Base-by-base conservation (phyloP, 2,888 invertebrate species). In the Ormyrus pomaceus region DNA sequence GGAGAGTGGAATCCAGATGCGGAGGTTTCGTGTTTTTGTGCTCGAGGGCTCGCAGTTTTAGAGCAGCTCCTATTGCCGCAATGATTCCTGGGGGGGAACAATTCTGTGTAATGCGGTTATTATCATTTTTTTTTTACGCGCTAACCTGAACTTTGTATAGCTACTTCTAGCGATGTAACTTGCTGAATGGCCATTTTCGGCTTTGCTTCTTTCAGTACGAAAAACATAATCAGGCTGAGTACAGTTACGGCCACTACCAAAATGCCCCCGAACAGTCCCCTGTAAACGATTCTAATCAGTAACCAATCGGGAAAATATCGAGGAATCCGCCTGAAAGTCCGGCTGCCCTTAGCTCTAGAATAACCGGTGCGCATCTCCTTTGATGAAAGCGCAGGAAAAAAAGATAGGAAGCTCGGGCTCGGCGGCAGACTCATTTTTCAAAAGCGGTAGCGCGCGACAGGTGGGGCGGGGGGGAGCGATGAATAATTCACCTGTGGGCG, bases 171-270 rank as follows among this genome's bases (percentile, higher is more conserved):
- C 2, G 86, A 88, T 9, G 89, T 89, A 0, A 89, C 89, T 84
- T 89, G 89, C 34, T 88, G 83, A 71, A 89, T 86, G 10, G 89
- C 89, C 82, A 89, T 88, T 77, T 84, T 84, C 6, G 88, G 87
- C 48, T 88, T 89, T 0, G 89, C 93, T 79, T 93, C 93, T 76
- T 94, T 95, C 68, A 98, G 91, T 0, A 97, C 97, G 90, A 97
- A 97, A 91, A 97, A 97, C 93, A 97, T 95, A 75, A 98, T 97
- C 81, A 97, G 93, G 11, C 95, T 95, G 86, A 97, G 96, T 70
- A 97, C 96, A 9, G 95, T 95, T 78, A 96, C 92, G 0, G 97
- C 96, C 74, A 97, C 94, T 59, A 96, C 91, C 9, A 96, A 91
- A 83, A 96, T 95, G 5, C 96, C 93, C 51, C 92, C 91, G 84